phyloP scores from a whole-genome alignment of 92 coral and sea anemone species.

The Blastomussa wellsi region DNA sequence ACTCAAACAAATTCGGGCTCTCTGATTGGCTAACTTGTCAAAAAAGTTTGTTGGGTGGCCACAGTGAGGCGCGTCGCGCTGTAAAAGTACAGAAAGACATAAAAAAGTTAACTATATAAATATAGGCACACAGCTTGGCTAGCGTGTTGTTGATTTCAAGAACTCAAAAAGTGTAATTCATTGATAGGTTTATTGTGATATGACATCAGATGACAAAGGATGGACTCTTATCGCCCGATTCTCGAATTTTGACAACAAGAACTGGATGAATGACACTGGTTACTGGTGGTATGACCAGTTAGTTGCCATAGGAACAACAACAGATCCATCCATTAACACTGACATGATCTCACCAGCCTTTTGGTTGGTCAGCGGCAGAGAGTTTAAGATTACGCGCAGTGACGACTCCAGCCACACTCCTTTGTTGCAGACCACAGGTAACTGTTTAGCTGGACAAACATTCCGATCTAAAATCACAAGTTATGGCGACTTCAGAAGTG shows the following conservation, averaged over 20 bases:
- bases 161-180: background rate
- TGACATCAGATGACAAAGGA: background rate
- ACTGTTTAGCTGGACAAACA: constrained; percentile 48
- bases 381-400: constrained; percentile 61
- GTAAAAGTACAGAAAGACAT: no score
- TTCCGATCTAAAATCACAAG: constrained; percentile 58
- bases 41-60: no score
- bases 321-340: background rate
- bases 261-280: background rate
- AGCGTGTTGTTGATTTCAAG: background rate
- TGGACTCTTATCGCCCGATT: background rate
- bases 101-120: no score
- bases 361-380: constrained; percentile 43
- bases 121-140: no score
- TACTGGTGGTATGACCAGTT: background rate
- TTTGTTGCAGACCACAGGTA: constrained; percentile 38
- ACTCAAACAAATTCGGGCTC: no score
- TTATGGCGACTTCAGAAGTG: constrained; percentile 28
- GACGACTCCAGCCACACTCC: constrained; percentile 54
- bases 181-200: background rate
- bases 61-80: no score
- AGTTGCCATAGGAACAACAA: background rate
- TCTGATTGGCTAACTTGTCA: no score
- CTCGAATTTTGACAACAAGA: background rate
- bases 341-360: constrained; percentile 37